phyloP scores from a whole-genome alignment of 2,113 vertebrate genomes.

The Odontophorus gujanensis region DNA sequence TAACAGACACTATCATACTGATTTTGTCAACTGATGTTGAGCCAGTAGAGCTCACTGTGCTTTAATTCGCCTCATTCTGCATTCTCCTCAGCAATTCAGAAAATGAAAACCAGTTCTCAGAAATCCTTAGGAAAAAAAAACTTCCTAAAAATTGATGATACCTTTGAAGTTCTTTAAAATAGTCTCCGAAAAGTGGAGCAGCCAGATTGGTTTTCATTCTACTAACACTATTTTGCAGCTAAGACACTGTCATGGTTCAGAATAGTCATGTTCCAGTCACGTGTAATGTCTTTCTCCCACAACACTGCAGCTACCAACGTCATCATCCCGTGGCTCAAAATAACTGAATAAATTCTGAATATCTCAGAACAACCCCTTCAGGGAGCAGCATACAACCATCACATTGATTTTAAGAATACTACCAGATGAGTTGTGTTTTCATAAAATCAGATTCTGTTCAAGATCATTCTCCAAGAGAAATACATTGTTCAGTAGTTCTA shows the following conservation, averaged over 20 bases:
- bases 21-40: not conserved
- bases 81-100: not conserved
- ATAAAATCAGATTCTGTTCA: not conserved
- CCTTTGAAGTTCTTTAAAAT: not conserved
- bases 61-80: not conserved
- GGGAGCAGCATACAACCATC: too few species aligned
- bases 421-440: not conserved
- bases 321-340: not conserved
- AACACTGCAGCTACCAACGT: too few species aligned
- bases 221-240: not conserved
- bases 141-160: not conserved
- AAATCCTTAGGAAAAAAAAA: not conserved
- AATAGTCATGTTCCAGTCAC: not conserved
- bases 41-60: not conserved
- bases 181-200: not conserved
- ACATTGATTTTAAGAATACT: not conserved
- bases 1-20: not conserved
- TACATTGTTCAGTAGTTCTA: not conserved
- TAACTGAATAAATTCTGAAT: not conserved
- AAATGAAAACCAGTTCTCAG: not conserved
- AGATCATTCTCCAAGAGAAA: not conserved
- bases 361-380: not conserved
- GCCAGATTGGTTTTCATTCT: not conserved
- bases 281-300: not conserved
- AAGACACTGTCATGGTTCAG: not conserved